Evolutionary conservation across 2,797 vertebrate species (phyloP).

Genomic region (Dicrostonyx torquatus): DNA sequence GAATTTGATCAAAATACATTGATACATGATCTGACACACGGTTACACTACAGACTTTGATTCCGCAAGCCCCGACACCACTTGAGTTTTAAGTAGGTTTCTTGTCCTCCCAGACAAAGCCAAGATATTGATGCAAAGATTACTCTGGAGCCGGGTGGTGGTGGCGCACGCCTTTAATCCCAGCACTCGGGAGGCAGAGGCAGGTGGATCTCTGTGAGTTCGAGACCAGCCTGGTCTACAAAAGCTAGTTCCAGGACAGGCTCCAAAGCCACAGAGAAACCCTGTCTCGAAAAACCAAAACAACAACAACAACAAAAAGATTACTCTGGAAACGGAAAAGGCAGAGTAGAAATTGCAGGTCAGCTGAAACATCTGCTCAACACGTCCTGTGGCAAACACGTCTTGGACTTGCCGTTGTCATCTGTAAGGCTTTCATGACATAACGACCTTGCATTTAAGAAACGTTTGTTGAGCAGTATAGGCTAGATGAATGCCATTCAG

Average conservation of each 20-base stretch:
- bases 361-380: not conserved
- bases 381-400: not conserved
- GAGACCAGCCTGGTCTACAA: too few relatives aligned
- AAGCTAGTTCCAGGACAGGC: too few relatives aligned
- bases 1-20: not conserved
- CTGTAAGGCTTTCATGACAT: not conserved
- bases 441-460: not conserved
- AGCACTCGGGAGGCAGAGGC: too few relatives aligned
- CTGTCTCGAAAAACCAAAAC: too few relatives aligned
- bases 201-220: too few relatives aligned
- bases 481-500: not conserved
- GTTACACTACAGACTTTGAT: slow-evolving; percentile 22
- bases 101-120: fast-evolving
- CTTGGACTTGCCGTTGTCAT: not conserved
- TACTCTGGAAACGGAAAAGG: not conserved
- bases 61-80: not conserved
- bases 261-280: too few relatives aligned
- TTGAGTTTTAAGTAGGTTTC: not conserved
- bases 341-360: not conserved
- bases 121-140: fast-evolving
- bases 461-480: not conserved
- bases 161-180: too few relatives aligned
- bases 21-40: not conserved
- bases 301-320: too few relatives aligned
- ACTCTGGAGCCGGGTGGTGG: too few relatives aligned